Percentiles rank a stretch among this genome's conserved stretches.
Conservation (phyloP, 2,888 invertebrate species). For the Ormyrus thymus region DNA sequence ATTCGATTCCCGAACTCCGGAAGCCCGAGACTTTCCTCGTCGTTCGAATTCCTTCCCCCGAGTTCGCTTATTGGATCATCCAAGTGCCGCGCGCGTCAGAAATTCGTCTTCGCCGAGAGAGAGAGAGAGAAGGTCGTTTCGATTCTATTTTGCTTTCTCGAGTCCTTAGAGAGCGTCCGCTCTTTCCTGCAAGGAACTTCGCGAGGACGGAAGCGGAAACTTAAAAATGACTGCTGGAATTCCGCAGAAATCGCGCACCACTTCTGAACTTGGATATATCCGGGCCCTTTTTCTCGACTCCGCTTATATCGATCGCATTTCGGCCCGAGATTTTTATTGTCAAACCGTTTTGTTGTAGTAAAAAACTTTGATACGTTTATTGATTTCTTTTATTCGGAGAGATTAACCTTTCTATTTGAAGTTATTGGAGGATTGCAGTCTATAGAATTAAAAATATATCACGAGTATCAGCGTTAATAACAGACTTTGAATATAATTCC, state of each 20-base stretch:
- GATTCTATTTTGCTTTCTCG: slow-evolving; percentile 37
- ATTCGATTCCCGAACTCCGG: slow-evolving; percentile 53
- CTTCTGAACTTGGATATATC: background rate
- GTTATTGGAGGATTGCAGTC: background rate
- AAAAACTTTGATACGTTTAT: background rate
- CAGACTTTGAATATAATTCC: no score
- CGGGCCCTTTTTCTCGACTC: no score
- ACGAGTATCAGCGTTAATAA: no score
- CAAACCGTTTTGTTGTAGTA: background rate
- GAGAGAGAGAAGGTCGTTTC: slow-evolving; percentile 6
- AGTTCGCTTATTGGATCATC: slow-evolving; percentile 50
- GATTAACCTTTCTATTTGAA: background rate
- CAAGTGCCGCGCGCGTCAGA: slow-evolving; percentile 37
- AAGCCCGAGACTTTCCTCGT: slow-evolving; percentile 33
- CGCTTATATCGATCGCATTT: no score
- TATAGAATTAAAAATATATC: no score
- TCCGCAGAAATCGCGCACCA: background rate
- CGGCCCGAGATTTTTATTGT: background rate
- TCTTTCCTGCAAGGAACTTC: slow-evolving; percentile 7
- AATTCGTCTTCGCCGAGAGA: slow-evolving; percentile 22
- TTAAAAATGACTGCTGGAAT: slow-evolving; percentile 26
- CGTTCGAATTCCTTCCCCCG: slow-evolving; percentile 18
- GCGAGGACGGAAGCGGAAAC: slow-evolving; percentile 7
- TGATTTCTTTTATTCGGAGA: background rate
- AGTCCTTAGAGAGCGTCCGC: slow-evolving; percentile 4